Evolutionary conservation across 1,140 invertebrate species (phyloP).

Genomic region (Luehdorfia chinensis): DNA sequence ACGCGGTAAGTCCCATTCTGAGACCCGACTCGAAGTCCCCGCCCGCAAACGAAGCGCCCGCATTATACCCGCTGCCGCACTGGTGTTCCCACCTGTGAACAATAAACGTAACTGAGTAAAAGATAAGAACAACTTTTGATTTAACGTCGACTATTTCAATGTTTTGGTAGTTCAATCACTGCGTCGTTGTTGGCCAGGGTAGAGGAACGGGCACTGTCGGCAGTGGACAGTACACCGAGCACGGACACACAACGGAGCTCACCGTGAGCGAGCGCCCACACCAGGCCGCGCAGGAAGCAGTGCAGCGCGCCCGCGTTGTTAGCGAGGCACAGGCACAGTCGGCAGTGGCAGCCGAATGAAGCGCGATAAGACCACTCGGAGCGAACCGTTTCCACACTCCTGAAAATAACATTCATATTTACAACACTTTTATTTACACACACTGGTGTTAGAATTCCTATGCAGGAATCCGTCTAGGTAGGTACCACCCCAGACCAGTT

Average conservation of each 20-base stretch:
- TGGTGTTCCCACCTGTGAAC: slow-evolving; percentile 32
- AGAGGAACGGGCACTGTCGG: too few relatives aligned
- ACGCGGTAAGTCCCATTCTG: slow-evolving; percentile 35
- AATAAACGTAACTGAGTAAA: background rate
- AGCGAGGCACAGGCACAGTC: slow-evolving; percentile 49
- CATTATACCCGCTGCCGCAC: slow-evolving; percentile 30
- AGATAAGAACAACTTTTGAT: too few relatives aligned
- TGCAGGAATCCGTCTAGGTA: too few relatives aligned
- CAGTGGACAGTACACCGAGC: too few relatives aligned
- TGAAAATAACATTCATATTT: too few relatives aligned
- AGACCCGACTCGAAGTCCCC: background rate
- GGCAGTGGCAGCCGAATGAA: slow-evolving; percentile 60
- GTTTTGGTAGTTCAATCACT: too few relatives aligned
- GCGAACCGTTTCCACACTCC: slow-evolving; percentile 40
- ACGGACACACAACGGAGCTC: too few relatives aligned
- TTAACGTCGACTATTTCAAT: too few relatives aligned
- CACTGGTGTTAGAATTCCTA: too few relatives aligned
- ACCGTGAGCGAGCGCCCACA: slow-evolving; percentile 45
- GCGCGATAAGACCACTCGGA: slow-evolving; percentile 55
- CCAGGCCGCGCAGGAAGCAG: slow-evolving; percentile 32
- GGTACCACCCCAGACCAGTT: too few relatives aligned
- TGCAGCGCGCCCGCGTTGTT: slow-evolving; percentile 40
- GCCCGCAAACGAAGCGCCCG: slow-evolving; percentile 5
- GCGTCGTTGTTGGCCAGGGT: too few relatives aligned
- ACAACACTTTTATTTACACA: too few relatives aligned